A percentile compares a stretch with the other conserved stretches of the same genome.
These are phyloP conservation scores for Takifugu flavidus DNA, from an alignment of 2,113 vertebrate genomes.

Conservation along the genomic window DNA sequence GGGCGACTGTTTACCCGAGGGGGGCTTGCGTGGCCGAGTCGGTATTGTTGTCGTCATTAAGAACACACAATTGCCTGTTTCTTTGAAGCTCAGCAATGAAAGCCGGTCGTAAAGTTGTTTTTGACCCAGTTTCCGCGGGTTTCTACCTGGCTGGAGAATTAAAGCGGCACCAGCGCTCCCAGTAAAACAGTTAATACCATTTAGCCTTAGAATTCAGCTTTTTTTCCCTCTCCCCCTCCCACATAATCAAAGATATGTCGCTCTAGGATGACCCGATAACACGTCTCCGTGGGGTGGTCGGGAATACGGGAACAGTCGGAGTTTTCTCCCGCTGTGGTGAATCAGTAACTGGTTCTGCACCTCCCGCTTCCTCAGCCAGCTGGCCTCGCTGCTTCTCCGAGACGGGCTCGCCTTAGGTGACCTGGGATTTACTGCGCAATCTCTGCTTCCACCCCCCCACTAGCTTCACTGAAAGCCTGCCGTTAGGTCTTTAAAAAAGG, in stretches of 20 bases:
- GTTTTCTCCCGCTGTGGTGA: too few relatives aligned
- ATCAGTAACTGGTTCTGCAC: too few relatives aligned
- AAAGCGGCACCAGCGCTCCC: background rate
- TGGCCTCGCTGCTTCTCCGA: slow-evolving; percentile 4
- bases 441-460: slow-evolving; percentile 7
- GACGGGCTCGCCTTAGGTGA: slow-evolving; percentile 24
- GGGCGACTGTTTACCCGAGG: slow-evolving; percentile 1
- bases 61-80: too few relatives aligned
- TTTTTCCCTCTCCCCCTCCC: too few relatives aligned
- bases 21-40: background rate
- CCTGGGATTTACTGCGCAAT: slow-evolving; percentile 5
- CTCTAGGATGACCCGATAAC: too few relatives aligned
- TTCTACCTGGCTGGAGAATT: background rate
- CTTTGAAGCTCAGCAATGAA: too few relatives aligned
- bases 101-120: slow-evolving; percentile 12
- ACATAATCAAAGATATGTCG: too few relatives aligned
- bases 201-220: too few relatives aligned
- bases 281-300: too few relatives aligned
- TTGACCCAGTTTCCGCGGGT: slow-evolving; percentile 2
- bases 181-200: too few relatives aligned
- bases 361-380: background rate
- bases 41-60: too few relatives aligned
- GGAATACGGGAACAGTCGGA: too few relatives aligned
- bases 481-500: slow-evolving; percentile 39
- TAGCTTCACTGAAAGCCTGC: slow-evolving; percentile 25